These are phyloP conservation scores for Strix aluco DNA, from an alignment of 2,113 vertebrate genomes.

Conservation along the genomic window DNA sequence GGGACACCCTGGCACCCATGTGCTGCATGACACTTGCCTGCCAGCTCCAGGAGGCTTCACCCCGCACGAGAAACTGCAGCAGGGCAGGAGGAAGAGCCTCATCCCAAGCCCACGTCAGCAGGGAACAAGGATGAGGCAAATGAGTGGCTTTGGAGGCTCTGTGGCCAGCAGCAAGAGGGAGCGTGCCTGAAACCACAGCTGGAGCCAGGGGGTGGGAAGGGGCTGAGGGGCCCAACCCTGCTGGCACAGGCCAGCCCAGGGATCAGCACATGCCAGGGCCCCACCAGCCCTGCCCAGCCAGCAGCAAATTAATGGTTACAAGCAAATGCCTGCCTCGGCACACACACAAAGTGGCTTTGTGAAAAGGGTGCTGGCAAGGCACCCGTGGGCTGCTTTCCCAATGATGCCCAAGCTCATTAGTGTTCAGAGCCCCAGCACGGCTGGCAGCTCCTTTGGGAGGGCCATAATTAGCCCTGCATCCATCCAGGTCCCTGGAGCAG, in stretches of 20 bases:
- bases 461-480: neutral
- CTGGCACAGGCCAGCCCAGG: neutral
- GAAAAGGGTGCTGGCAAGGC: neutral
- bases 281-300: neutral
- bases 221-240: neutral
- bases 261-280: neutral
- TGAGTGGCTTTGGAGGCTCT: neutral
- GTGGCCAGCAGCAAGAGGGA: neutral
- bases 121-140: neutral
- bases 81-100: neutral
- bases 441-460: neutral
- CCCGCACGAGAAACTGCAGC: fast-evolving
- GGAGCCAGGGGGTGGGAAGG: neutral
- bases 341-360: neutral
- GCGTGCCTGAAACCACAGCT: neutral
- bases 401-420: neutral
- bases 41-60: neutral
- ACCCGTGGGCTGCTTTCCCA: neutral
- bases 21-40: neutral
- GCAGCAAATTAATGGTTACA: conserved; percentile 20
- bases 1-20: neutral
- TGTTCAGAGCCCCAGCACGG: neutral
- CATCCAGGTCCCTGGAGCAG: fast-evolving
- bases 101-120: neutral
- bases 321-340: neutral